phyloP scores from a whole-genome alignment of 1,140 invertebrate species.

The Fopius arisanus region DNA sequence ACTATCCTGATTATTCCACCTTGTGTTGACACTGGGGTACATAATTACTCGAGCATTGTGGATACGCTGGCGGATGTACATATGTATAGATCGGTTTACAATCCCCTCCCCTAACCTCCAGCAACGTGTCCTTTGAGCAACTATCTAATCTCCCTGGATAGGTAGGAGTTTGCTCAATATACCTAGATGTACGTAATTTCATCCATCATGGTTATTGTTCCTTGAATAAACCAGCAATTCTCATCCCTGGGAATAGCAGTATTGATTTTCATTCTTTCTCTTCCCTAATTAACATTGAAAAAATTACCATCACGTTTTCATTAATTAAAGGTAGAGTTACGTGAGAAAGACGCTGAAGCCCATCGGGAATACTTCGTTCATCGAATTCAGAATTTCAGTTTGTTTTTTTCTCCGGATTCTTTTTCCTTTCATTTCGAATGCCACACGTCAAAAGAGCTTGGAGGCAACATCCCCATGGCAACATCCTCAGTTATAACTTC shows the following conservation, averaged over 20 bases:
- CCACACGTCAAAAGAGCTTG: constrained; percentile 7
- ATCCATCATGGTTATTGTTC: constrained; percentile 19
- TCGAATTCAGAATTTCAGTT: not conserved
- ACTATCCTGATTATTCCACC: constrained; percentile 32
- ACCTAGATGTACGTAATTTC: constrained; percentile 9
- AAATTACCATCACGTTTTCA: not conserved
- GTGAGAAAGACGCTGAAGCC: not conserved
- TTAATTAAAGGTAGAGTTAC: not conserved
- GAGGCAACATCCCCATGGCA: constrained; percentile 19
- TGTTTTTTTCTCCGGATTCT: not conserved
- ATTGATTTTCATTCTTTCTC: not conserved
- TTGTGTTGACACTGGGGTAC: constrained; percentile 33
- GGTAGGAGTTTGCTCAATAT: constrained; percentile 20
- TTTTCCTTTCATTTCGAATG: not conserved
- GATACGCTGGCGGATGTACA: constrained; percentile 24
- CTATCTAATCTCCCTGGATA: constrained; percentile 28
- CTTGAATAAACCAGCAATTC: constrained; percentile 7
- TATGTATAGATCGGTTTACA: constrained; percentile 31
- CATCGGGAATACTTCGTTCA: not conserved
- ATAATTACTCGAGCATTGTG: constrained; percentile 35
- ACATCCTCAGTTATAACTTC: not conserved
- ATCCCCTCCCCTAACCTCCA: constrained; percentile 15
- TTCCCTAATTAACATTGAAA: not conserved
- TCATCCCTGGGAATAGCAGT: not conserved
- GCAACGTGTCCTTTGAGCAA: constrained; percentile 18